Evolutionary conservation across 2,888 invertebrate species (phyloP).

Genomic region (Anaspis maculata): DNA sequence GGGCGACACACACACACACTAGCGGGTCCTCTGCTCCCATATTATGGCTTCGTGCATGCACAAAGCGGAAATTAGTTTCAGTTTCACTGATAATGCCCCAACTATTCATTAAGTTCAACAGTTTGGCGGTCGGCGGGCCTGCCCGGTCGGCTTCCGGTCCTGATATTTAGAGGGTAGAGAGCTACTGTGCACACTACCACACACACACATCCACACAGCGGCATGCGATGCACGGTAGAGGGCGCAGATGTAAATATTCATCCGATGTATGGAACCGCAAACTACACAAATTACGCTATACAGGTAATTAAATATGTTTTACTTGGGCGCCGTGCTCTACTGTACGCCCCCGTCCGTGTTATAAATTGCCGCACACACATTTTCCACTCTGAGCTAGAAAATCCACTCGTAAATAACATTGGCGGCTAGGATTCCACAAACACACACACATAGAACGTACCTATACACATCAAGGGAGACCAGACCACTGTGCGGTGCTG

Average conservation of each 20-base stretch:
- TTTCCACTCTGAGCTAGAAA: constrained; percentile 16
- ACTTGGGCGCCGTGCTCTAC: constrained; percentile 20
- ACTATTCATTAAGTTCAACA: constrained; percentile 32
- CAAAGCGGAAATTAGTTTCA: constrained; percentile 30
- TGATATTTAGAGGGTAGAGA: no score
- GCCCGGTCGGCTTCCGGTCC: constrained; percentile 24
- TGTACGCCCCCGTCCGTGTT: no score
- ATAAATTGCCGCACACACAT: constrained; percentile 16
- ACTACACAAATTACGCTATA: constrained; percentile 23
- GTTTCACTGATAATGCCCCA: constrained; percentile 30
- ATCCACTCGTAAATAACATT: constrained; percentile 19
- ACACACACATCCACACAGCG: no score
- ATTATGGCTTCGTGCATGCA: not conserved
- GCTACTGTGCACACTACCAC: no score
- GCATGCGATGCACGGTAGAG: constrained; percentile 17
- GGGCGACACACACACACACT: constrained; percentile 19
- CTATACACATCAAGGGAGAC: no score
- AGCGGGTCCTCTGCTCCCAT: not conserved
- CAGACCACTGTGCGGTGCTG: no score
- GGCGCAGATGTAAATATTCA: constrained; percentile 28
- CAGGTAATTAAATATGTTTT: constrained; percentile 29
- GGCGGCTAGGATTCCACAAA: no score
- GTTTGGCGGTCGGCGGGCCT: no score
- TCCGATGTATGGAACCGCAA: constrained; percentile 22
- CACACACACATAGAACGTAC: no score